Percentiles rank a stretch among this genome's conserved stretches.
These are phyloP conservation scores for Coleophora deauratella DNA, from an alignment of 2,888 invertebrate genomes.

Conservation along the genomic window DNA sequence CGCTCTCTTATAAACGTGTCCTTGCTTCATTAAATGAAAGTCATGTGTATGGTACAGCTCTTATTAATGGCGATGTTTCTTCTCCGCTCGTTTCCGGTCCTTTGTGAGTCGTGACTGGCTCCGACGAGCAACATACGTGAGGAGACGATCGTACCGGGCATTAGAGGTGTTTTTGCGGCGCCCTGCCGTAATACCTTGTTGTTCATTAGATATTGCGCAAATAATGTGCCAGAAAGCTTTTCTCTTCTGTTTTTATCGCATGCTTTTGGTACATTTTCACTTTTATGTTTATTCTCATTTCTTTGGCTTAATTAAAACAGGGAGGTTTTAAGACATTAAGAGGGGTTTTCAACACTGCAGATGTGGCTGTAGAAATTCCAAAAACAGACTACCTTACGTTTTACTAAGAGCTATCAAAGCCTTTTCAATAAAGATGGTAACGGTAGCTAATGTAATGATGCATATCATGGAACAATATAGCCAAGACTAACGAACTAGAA, in stretches of 20 bases:
- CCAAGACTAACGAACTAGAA: constrained; percentile 1
- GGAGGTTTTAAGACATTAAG: too few relatives aligned
- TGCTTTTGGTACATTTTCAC: neutral
- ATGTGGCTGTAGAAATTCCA: too few relatives aligned
- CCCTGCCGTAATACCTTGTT: constrained; percentile 13
- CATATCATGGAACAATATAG: neutral
- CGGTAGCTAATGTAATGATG: neutral
- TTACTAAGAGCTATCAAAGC: too few relatives aligned
- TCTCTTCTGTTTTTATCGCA: neutral
- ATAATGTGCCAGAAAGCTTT: neutral
- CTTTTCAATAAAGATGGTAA: too few relatives aligned
- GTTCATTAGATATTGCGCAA: constrained; percentile 10
- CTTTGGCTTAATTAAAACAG: too few relatives aligned
- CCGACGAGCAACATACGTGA: constrained; percentile 46
- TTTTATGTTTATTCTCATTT: too few relatives aligned
- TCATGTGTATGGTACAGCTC: constrained; percentile 31
- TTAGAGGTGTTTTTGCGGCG: constrained; percentile 38
- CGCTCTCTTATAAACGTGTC: too few relatives aligned
- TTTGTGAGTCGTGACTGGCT: constrained; percentile 52
- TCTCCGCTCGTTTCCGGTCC: constrained; percentile 36
- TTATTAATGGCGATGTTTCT: constrained; percentile 61
- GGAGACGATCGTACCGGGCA: constrained; percentile 43
- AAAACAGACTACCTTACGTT: too few relatives aligned
- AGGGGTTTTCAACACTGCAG: too few relatives aligned
- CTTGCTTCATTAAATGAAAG: too few relatives aligned